Base-by-base conservation (phyloP, 30 jellyfish, hydroid and myxozoan species). In the Turritopsis dohrnii region DNA sequence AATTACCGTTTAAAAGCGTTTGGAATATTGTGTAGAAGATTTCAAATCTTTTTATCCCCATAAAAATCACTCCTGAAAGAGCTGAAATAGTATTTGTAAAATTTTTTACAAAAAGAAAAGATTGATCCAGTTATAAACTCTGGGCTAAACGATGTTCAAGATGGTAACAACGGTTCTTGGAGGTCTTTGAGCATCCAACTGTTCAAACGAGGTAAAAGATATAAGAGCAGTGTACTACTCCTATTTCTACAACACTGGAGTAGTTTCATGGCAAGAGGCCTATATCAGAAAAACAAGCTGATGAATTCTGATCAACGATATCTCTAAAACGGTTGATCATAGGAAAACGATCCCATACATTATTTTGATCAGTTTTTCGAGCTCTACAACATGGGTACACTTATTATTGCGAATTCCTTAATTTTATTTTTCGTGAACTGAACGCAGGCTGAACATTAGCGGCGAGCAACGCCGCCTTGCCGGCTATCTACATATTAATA, bases 1-100 rank as follows among this genome's bases (percentile, higher is more conserved):
- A 74, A 74, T 74, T 74, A 74, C n/a, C 53, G 83, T 24, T 19
- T 74, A 29, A 74, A 24, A 3, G 83, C 83, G n/a, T 74, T 74
- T 74, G 83, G 83, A 24, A 74, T 74, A 8, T 28, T 74, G 19
- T 1, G 83, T 28, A 74, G 65, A 24, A 27, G 83, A 24, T 74
- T 74, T 21, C 53, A 29, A 21, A 74, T 74, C 8, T 74, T 74
- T 28, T 28, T 74, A 22, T 74, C 83, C 13, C 76, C 76, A 66
- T 66, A 66, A 7, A 66, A 66, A 17, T 66, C 76, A 66, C 76
- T 17, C n/a, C n/a, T 21, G 76, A 26, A 9, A 7, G 76, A 3
- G 76, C 29, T 3, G 76, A 66, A 66, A 17, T 3, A 66, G 17
- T 66, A 21, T 17, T 66, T 66, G 29, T 17, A 66, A 3, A 66